Evolutionary conservation across 23 tunicate genomes (phyloP).

Genomic region (Phallusia fumigata): DNA sequence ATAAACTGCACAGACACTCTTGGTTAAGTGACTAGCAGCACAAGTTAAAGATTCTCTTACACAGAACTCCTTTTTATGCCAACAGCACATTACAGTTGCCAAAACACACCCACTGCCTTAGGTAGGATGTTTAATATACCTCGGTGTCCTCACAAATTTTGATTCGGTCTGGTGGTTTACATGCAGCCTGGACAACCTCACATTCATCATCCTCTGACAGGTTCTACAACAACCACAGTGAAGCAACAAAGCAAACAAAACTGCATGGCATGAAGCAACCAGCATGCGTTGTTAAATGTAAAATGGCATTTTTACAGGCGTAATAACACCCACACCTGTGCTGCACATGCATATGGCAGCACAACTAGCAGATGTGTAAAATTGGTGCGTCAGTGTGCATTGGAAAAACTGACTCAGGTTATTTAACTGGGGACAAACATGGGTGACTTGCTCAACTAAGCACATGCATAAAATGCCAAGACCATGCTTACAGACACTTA

Average conservation of each 20-base stretch:
- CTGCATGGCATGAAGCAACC: neutral
- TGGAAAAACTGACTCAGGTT: no score
- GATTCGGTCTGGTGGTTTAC: neutral
- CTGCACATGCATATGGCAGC: neutral
- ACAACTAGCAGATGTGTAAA: neutral
- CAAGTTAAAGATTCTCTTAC: no score
- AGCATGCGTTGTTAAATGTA: neutral
- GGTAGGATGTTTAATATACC: neutral
- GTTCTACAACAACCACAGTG: slow-evolving; percentile 13
- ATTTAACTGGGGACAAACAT: no score
- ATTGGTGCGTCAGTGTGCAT: no score
- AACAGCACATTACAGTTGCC: neutral
- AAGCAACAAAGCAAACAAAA: neutral
- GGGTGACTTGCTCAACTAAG: neutral
- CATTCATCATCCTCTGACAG: neutral
- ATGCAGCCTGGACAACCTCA: neutral
- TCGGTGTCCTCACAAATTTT: neutral
- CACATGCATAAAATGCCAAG: slow-evolving; percentile 1
- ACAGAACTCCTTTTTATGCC: no score
- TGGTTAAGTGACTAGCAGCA: no score
- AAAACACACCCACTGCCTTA: neutral
- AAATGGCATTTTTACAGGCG: neutral
- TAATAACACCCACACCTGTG: neutral
- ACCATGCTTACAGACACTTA: neutral
- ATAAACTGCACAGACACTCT: no score